Evolutionary conservation across 1,140 invertebrate species (phyloP).

Genomic region (Lepidurus arcticus): DNA sequence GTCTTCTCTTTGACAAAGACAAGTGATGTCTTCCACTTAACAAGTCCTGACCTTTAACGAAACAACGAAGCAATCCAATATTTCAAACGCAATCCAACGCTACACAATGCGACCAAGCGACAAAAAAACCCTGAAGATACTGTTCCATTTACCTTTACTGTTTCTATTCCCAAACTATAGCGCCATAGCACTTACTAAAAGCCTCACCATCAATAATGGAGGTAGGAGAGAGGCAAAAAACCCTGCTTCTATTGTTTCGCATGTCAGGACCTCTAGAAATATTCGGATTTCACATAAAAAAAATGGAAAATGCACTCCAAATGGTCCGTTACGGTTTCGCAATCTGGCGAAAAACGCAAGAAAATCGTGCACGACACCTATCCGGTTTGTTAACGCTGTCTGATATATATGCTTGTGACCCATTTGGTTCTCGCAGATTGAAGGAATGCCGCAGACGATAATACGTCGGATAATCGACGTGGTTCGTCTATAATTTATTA

Average conservation of each 20-base stretch:
- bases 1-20: background rate
- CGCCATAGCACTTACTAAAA: background rate
- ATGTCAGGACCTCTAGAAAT: background rate
- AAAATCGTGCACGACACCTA: background rate
- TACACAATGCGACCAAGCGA: background rate
- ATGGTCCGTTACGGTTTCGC: conserved; percentile 8
- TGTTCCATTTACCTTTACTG: background rate
- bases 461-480: too few species aligned
- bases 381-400: background rate
- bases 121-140: background rate
- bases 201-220: background rate
- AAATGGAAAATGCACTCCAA: background rate
- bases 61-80: background rate
- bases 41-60: background rate
- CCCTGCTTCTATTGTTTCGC: background rate
- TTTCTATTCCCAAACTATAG: background rate
- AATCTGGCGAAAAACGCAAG: background rate
- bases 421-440: background rate
- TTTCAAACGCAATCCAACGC: background rate
- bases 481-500: too few species aligned
- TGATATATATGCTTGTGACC: background rate
- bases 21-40: conserved; percentile 11
- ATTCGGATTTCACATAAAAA: background rate
- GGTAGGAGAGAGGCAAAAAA: background rate
- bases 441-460: too few species aligned